A percentile compares a stretch with the other conserved stretches of the same genome.
Conservation (phyloP, 2,888 invertebrate genomes). For the Caenorhabditis becei region DNA sequence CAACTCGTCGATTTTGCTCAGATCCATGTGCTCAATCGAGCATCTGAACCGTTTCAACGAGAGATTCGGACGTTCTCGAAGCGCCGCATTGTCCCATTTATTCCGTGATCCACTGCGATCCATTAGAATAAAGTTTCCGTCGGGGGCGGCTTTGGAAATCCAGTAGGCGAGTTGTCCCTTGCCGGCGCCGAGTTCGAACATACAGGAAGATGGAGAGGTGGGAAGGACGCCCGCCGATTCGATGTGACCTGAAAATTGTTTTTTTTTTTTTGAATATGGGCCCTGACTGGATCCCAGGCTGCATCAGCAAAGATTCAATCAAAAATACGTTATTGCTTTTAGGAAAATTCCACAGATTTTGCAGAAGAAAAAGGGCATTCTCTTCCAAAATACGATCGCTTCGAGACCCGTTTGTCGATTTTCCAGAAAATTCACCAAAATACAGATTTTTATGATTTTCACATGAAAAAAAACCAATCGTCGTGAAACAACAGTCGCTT, state of each 20-base stretch:
- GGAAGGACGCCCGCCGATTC: constrained; percentile 46
- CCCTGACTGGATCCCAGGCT: no score
- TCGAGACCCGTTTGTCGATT: no score
- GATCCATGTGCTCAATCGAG: constrained; percentile 77
- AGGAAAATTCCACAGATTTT: no score
- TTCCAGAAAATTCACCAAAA: no score
- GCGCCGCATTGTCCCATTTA: constrained; percentile 74
- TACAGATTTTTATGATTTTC: no score
- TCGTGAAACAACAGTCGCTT: no score
- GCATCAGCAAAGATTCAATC: no score
- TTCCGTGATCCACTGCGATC: constrained; percentile 75
- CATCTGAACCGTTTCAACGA: constrained; percentile 71
- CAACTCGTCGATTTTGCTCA: constrained; percentile 67
- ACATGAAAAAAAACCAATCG: no score
- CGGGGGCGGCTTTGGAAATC: constrained; percentile 71
- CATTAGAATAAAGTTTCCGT: constrained; percentile 70
- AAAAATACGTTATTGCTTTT: no score
- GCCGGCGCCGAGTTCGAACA: constrained; percentile 78
- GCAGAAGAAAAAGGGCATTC: no score
- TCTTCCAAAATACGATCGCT: no score
- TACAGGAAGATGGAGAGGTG: constrained; percentile 40
- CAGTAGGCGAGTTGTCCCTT: constrained; percentile 77
- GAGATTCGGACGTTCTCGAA: constrained; percentile 66
- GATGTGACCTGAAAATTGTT: constrained; percentile 67
- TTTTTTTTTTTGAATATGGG: no score